Evolutionary conservation across 2,113 vertebrate genomes (phyloP), one percentile per base, ranked within the genome.

Genomic region (Myotis davidii): DNA sequence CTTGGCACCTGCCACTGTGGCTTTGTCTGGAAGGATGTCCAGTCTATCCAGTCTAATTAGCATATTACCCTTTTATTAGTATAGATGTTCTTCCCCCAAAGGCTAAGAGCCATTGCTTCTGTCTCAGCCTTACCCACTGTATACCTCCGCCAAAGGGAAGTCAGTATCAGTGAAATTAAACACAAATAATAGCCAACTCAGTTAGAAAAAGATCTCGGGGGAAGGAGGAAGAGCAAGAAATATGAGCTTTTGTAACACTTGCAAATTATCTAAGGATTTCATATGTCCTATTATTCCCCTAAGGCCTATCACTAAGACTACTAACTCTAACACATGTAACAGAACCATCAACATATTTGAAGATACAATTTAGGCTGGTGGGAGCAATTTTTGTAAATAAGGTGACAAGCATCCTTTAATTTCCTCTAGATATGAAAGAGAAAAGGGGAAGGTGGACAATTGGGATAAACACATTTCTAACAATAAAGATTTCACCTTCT

Each of bases 201-300:
- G 65, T 37, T 87, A 32, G 52, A 64, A 59, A 85, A 91, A 72
- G 29, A 83, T 84, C n/a, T 94, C 52, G 7, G 17, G 23, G 34
- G 37, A 11, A 11, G 13, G 20, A 27, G n/a, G 11, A n/a, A 85
- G 39, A 89, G 32, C 7, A 70, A 88, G 85, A 69, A 56, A 67
- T 73, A 52, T 1, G n/a, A 87, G 61, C 34, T 72, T 92, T 78
- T 10, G 4, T 39, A 65, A 50, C 1, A 52, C 54, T 32, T 69
- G 23, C 74, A 67, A 81, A 88, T 79, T 73, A 84, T 56, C 79
- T 32, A 90, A 88, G 64, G 83, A 87, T 83, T 88, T 83, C 52
- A 69, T 50, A 6, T 3, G 50, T 61, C 59, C 42, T 88, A 9
- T 85, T 90, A 48, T 17, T 27, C 23, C 52, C 45, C 2, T 42